These are phyloP conservation scores for Heterotilapia buettikoferi DNA, from an alignment of 2,113 vertebrate species.

Conservation along the genomic window DNA sequence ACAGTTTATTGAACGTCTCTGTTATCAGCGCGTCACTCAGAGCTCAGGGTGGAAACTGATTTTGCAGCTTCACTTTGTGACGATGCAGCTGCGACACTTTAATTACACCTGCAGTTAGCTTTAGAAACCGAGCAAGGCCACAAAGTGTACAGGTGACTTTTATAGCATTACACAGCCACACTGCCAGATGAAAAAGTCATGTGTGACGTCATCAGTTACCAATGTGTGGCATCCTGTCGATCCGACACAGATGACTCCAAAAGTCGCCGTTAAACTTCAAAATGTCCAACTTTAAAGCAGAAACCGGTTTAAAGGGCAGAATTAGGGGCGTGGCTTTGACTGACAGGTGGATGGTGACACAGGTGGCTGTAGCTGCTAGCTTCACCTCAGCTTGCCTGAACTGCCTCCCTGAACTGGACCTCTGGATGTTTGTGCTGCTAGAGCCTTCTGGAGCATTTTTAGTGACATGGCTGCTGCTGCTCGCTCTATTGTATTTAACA, in stretches of 20 bases:
- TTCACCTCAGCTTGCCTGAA: neutral
- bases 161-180: neutral
- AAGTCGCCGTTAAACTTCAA: neutral
- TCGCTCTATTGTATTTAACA: neutral
- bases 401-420: neutral
- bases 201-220: neutral
- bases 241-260: neutral
- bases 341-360: neutral
- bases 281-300: neutral
- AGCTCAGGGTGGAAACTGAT: neutral
- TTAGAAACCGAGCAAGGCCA: neutral
- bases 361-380: neutral
- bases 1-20: neutral
- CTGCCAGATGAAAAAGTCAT: neutral
- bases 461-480: neutral
- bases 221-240: neutral
- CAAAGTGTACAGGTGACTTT: neutral
- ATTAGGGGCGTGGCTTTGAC: accelerated
- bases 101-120: neutral
- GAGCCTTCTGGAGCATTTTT: neutral
- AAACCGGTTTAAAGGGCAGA: neutral
- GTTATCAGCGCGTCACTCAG: neutral
- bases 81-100: neutral
- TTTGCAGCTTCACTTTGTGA: neutral
- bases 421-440: neutral